Conservation (phyloP, 2,888 invertebrate genomes). For the Cepaea hortensis region DNA sequence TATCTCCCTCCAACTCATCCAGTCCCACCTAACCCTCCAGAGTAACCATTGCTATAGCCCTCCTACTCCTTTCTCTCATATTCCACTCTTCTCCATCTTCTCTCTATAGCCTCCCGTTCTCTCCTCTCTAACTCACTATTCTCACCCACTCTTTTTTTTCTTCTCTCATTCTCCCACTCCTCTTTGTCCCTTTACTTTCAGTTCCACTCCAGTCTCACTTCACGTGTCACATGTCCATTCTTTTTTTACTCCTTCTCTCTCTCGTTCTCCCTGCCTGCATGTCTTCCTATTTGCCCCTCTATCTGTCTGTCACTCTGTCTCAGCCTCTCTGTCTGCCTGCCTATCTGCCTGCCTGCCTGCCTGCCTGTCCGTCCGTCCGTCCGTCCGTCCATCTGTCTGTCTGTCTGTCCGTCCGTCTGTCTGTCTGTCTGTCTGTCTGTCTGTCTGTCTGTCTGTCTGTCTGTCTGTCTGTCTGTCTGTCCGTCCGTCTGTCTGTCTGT, state of each 20-base stretch:
- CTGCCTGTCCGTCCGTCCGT: background rate
- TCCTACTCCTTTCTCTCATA: no score
- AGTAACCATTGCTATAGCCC: no score
- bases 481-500: background rate
- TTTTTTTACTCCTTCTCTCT: background rate
- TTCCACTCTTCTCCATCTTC: no score
- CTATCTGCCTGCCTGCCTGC: background rate
- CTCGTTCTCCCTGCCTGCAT: background rate
- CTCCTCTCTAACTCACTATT: background rate
- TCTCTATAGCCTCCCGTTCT: no score
- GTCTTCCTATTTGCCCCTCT: background rate
- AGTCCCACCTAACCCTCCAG: no score
- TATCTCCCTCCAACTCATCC: no score
- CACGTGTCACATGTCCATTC: background rate
- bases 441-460: background rate
- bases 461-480: background rate
- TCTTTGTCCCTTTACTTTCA: background rate
- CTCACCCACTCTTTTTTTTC: background rate
- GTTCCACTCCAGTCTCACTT: background rate
- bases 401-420: background rate
- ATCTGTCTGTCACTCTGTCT: background rate
- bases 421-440: background rate
- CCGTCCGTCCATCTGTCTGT: background rate
- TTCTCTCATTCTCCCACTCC: background rate
- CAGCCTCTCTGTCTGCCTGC: background rate